A percentile compares a stretch with the other conserved stretches of the same genome.
Evolutionary conservation across 2,888 invertebrate species (phyloP).

Genomic region (Amblyjoppa fuscipennis): DNA sequence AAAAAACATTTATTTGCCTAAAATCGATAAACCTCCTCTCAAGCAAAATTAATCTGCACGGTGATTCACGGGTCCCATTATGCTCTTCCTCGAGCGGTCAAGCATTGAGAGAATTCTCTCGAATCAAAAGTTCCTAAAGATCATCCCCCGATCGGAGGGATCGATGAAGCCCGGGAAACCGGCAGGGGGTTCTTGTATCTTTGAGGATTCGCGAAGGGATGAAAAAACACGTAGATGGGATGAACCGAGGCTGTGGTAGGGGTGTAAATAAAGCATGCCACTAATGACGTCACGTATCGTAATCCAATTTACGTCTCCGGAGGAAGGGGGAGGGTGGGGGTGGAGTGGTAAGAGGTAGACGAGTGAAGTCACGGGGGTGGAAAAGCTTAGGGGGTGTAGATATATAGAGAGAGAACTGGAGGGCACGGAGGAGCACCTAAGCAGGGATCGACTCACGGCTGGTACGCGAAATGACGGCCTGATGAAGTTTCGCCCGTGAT

Average conservation of each 20-base stretch:
- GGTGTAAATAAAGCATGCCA: conserved; percentile 80
- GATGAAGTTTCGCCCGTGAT: conserved; percentile 83
- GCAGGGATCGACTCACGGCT: conserved; percentile 74
- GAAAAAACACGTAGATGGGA: conserved; percentile 54
- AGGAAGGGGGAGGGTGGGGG: conserved; percentile 73
- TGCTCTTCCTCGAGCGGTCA: neutral
- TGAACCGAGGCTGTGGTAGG: conserved; percentile 51
- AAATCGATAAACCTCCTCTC: neutral
- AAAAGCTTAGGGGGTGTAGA: conserved; percentile 69
- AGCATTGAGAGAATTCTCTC: neutral
- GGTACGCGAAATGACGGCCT: conserved; percentile 83
- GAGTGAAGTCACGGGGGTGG: conserved; percentile 84
- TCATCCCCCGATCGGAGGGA: conserved; percentile 3
- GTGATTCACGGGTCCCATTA: neutral
- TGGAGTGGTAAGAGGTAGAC: conserved; percentile 81
- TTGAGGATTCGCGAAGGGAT: neutral
- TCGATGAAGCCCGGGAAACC: neutral
- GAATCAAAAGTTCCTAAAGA: conserved; percentile 19
- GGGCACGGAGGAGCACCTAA: conserved; percentile 68
- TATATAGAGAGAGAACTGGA: conserved; percentile 63
- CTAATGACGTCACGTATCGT: conserved; percentile 85
- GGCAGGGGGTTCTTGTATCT: neutral
- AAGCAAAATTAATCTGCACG: neutral
- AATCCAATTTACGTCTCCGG: conserved; percentile 83
- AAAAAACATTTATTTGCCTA: too few species aligned